phyloP scores from a whole-genome alignment of 2,888 invertebrate genomes.

The Acrocyrtus sp. region DNA sequence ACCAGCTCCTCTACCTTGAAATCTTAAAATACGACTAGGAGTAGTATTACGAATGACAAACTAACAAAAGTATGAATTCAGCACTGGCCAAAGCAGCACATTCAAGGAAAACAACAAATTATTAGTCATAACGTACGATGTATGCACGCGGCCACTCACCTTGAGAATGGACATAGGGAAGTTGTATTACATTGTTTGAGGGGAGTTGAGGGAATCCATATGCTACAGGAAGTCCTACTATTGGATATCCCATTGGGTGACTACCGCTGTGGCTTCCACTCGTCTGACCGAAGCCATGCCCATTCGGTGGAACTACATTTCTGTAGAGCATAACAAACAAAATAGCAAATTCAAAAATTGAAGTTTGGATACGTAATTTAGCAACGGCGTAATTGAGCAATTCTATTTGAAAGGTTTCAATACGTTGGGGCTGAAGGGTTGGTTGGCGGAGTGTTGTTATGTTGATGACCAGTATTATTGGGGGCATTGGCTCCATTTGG shows the following conservation, averaged over 20 bases:
- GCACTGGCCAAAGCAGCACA: no score
- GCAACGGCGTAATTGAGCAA: no score
- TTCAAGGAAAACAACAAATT: no score
- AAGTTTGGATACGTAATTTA: no score
- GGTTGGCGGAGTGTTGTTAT: constrained; percentile 46
- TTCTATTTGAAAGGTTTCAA: constrained; percentile 5
- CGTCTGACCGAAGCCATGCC: constrained; percentile 58
- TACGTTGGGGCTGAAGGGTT: constrained; percentile 58
- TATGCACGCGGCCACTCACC: constrained; percentile 41
- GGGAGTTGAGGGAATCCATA: constrained; percentile 41
- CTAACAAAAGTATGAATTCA: no score
- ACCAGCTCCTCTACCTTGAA: no score
- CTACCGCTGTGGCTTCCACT: constrained; percentile 52
- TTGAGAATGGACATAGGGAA: constrained; percentile 52
- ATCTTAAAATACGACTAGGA: no score
- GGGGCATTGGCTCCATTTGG: constrained; percentile 54
- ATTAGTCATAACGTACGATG: no score
- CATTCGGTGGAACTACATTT: constrained; percentile 58
- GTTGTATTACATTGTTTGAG: constrained; percentile 38
- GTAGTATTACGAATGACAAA: no score
- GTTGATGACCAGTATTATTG: constrained; percentile 59
- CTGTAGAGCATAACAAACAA: constrained; percentile 20
- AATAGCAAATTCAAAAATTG: background rate
- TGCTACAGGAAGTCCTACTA: constrained; percentile 46
- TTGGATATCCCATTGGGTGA: constrained; percentile 42